phyloP scores from a whole-genome alignment of 2,113 vertebrate genomes.

The Dromiciops gliroides region DNA sequence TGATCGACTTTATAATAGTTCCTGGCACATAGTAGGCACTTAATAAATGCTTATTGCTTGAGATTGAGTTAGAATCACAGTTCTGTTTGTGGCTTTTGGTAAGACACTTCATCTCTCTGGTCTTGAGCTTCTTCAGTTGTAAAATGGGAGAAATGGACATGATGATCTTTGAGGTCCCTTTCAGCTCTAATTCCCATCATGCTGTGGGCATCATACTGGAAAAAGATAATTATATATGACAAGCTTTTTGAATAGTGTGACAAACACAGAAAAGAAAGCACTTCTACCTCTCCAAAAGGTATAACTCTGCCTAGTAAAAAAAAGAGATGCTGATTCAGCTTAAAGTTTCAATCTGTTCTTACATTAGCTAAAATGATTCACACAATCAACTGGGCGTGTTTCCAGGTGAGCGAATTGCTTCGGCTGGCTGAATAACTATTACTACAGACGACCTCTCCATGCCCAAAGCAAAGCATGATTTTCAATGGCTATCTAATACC shows the following conservation, averaged over 20 bases:
- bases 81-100: neutral
- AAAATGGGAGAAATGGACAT: neutral
- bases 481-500: neutral
- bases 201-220: neutral
- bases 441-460: neutral
- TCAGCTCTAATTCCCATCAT: neutral
- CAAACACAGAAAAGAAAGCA: neutral
- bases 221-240: neutral
- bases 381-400: neutral
- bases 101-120: neutral
- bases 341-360: neutral
- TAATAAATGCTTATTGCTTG: neutral
- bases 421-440: conserved; percentile 15
- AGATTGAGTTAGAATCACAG: neutral
- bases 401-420: conserved; percentile 25
- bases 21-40: no score
- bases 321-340: neutral
- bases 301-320: neutral
- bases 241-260: neutral
- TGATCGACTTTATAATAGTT: no score
- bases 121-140: neutral
- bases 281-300: neutral
- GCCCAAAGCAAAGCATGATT: neutral
- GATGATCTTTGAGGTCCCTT: neutral
- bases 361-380: neutral